Base-by-base conservation (phyloP, 1,140 invertebrate genomes). In the Euwallacea similis region DNA sequence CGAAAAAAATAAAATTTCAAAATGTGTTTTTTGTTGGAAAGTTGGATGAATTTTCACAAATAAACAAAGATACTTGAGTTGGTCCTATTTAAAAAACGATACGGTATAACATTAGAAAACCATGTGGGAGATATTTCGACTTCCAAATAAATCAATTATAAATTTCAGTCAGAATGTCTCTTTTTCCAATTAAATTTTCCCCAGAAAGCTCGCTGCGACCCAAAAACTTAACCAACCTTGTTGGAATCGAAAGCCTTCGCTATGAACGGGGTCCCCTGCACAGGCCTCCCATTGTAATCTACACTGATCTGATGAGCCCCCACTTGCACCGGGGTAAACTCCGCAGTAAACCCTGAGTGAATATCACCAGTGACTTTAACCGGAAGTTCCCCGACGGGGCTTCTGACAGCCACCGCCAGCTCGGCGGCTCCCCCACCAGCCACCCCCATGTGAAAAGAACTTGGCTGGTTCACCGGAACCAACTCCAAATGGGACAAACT, bases 211-310 rank as follows among this genome's bases (percentile, higher is more conserved):
- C 2, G 2, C n/a, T 56, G 11, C 11, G 10, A 13, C 16, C 8
- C 54, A 50, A 13, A 11, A 58, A 10, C 21, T 15, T 16, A 50
- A 63, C 53, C 47, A 55, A 74, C 76, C 70, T 76, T 78, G 72
- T 90, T 92, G n/a, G 93, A 91, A 84, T 98, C 96, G 83, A 96
- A 98, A 6, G 93, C 93, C 84, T 97, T 97, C 50, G 94, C 92
- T 59, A 92, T 85, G 81, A 97, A 97, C 33, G 96, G 96, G 65
- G 95, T 96, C 15, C 94, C 95, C 82, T 93, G 88, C 6, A 83
- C 91, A 7, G 92, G 90, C 76, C 93, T 90, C 15, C 93, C 94
- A 82, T 96, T 96, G 81, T 97, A 96, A 80, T 95, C 93, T 1
- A 82, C 81, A 56, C 72, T 79, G 53, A 98, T 90, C 50, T 90